A percentile compares a stretch with the other conserved stretches of the same genome.
Conservation (phyloP, 2,888 invertebrate genomes). For the Epistrophe grossulariae region DNA sequence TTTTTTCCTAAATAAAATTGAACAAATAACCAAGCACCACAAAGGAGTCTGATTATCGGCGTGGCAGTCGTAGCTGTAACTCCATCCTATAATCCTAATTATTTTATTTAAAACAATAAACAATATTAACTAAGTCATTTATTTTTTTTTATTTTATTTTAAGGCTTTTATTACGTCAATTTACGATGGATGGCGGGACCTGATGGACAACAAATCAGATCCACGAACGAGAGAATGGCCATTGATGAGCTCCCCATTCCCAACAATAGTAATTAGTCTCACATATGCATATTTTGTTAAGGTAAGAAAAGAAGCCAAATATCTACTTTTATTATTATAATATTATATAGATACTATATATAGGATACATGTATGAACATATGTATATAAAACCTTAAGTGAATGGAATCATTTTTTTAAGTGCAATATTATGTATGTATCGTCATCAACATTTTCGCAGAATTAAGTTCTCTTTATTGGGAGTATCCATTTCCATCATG, state of each 20-base stretch:
- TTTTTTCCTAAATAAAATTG: no score
- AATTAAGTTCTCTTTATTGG: constrained; percentile 47
- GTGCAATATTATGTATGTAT: constrained; percentile 16
- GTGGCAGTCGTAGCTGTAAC: no score
- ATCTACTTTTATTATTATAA: no score
- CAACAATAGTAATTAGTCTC: constrained; percentile 90
- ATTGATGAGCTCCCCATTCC: constrained; percentile 92
- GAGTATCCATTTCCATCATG: constrained; percentile 29
- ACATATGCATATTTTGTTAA: constrained; percentile 91
- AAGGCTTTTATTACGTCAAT: constrained; percentile 82
- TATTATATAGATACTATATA: no score
- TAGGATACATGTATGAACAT: neutral
- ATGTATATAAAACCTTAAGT: neutral
- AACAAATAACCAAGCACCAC: no score
- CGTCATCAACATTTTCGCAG: constrained; percentile 11
- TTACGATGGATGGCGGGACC: constrained; percentile 85
- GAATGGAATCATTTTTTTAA: constrained; percentile 13
- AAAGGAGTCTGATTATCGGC: no score
- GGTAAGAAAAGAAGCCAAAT: constrained; percentile 82
- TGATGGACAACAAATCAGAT: constrained; percentile 94
- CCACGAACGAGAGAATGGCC: constrained; percentile 91
- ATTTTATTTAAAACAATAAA: neutral
- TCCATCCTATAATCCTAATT: no score
- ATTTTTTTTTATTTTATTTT: constrained; percentile 74
- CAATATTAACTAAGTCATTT: constrained; percentile 28